Base-by-base conservation (phyloP, 2,113 vertebrate species). In the Oostethus manadensis region DNA sequence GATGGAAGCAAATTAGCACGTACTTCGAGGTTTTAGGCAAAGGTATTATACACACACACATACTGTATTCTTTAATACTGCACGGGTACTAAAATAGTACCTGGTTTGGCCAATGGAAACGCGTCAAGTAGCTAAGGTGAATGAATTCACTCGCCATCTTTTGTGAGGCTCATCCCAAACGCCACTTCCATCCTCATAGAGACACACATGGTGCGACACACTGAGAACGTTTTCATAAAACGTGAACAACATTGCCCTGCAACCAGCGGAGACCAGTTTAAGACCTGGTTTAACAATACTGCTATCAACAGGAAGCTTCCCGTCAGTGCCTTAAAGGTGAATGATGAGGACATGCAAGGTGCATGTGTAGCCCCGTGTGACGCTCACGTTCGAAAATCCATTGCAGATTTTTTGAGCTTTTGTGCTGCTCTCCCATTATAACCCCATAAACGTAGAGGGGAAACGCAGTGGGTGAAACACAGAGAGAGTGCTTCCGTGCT, bases 331-430 rank as follows among this genome's bases (percentile, higher is more conserved):
- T 62, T 74, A 46, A 65, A 79, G 68, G 72, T 82, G 77, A 64
- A 58, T 77, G 71, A 73, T 79, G 79, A 71, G 64, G 48, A 72
- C 29, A 68, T 23, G 67, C 48, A 51, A 76, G 51, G 56, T 20
- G 44, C 58, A 29, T 64, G 44, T 29, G 51, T 17, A 70, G 65
- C 55, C 35, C 26, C 46, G 60, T 56, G 51, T 68, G 66, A 74
- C 62, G 56, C 66, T 65, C 42, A 21, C 35, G 63, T 67, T 71
- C 62, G 60, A 72, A 76, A 78, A 79, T 51, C 55, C 44, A 74
- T 74, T 82, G 68, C 82, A 86, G 77, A 84, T 85, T 83, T 76
- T 77, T 66, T 5, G 44, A 59, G 59, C 45, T 49, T 80, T 76
- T 86, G 74, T 76, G 71, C 55, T 4, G 26, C 72, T 78, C 48